Base-by-base conservation (phyloP, 2,888 invertebrate genomes). In the Morpho deidamia region DNA sequence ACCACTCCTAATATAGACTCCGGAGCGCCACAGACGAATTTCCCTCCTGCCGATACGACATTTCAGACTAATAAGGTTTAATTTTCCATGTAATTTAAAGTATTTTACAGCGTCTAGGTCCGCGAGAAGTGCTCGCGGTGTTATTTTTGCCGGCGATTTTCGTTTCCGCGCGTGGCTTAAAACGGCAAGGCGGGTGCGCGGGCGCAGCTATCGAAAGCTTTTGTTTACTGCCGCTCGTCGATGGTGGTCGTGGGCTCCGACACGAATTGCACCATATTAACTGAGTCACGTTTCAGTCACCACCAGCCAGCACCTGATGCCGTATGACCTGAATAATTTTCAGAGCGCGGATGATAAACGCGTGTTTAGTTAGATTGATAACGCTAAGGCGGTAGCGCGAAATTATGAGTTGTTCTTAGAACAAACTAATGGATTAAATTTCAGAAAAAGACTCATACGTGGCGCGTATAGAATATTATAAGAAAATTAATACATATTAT, bases 111-210 rank as follows among this genome's bases (percentile, higher is more conserved):
- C 67, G 55, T 77, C 74, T 61, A 32, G 42, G 45, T 47, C 56
- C 64, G 72, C 71, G 77, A 81, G 81, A 81, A 79, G 78, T 81
- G 76, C 75, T 76, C 67, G 73, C 72, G 74, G 74, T 81, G 88
- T 87, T 89, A 89, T 89, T 89, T 89, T 87, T 78, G 86, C 83
- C 75, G 74, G 78, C 76, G 76, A 76, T 82, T 81, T 82, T 76
- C 77, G 81, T 78, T 80, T 81, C 76, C 74, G 74, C 73, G 78
- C 80, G 78, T 82, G 83, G 68, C 88, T 87, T 85, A 72, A 88
- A 87, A 88, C 87, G 88, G 88, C 82, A 80, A 86, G 81, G 76
- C 66, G 68, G 55, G 39, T 69, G 70, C 67, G 66, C 70, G 68
- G 68, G 69, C 71, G 67, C 68, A 61, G 59, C 64, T 53, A 60